Percentiles rank a stretch among this genome's conserved stretches.
phyloP scores from a whole-genome alignment of 92 coral and sea anemone genomes.

The Porites divaricata region DNA sequence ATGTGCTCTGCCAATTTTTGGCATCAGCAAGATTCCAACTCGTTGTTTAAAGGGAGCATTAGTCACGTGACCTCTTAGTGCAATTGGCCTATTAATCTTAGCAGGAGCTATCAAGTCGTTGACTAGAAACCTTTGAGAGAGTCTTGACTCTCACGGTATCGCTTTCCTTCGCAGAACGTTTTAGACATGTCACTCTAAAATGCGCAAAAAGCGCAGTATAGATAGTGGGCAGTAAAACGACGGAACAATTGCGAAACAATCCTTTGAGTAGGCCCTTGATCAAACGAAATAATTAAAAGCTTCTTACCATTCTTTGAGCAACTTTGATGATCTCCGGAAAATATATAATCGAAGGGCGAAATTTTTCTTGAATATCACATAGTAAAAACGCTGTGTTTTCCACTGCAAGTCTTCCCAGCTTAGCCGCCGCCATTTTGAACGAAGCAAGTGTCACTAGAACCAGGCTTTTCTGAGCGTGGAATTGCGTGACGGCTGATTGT shows the following conservation, averaged over 20 bases:
- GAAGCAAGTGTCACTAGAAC: conserved; percentile 7
- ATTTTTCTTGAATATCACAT: conserved; percentile 98
- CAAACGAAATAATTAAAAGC: background rate
- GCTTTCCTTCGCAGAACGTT: too few species aligned
- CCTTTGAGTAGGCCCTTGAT: background rate
- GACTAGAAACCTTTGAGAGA: too few species aligned
- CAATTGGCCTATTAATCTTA: too few species aligned
- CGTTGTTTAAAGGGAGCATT: too few species aligned
- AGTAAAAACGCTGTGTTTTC: conserved; percentile 92
- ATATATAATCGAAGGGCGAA: conserved; percentile 91
- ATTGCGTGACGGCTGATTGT: background rate
- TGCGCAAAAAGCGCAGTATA: too few species aligned
- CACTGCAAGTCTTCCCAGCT: conserved; percentile 84
- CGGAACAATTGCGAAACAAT: background rate
- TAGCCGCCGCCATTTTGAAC: conserved; percentile 94
- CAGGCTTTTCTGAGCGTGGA: background rate
- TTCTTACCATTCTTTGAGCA: conserved; percentile 97
- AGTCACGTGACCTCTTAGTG: too few species aligned
- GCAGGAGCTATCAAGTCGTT: too few species aligned
- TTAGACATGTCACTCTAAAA: too few species aligned
- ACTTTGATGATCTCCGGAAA: conserved; percentile 97
- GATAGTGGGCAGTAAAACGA: too few species aligned
- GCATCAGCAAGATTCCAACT: too few species aligned
- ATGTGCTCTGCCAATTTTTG: too few species aligned
- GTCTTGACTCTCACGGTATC: too few species aligned